A percentile compares a stretch with the other conserved stretches of the same genome.
These are phyloP conservation scores for Illadopsis cleaveri DNA, from an alignment of 2,113 vertebrate genomes.

Conservation along the genomic window DNA sequence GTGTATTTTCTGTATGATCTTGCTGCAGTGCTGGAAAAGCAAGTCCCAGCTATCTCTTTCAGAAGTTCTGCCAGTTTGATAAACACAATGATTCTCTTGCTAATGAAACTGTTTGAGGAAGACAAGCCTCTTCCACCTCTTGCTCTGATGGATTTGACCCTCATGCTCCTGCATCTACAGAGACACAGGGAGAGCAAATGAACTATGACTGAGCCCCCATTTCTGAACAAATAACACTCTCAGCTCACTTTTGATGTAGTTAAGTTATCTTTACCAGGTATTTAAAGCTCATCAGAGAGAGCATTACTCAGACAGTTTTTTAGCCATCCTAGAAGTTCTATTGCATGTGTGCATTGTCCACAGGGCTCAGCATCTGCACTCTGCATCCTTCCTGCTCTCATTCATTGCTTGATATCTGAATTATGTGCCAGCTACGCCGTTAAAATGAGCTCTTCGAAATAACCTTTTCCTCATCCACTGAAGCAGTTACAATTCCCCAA, in stretches of 20 bases:
- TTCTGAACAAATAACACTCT: background rate
- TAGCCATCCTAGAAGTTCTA: background rate
- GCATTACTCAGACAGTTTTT: background rate
- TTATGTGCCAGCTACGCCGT: background rate
- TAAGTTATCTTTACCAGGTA: background rate
- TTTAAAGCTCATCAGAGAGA: background rate
- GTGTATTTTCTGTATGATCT: background rate
- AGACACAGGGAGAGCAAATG: background rate
- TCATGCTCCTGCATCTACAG: background rate
- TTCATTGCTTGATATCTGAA: conserved; percentile 16
- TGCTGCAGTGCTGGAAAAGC: background rate
- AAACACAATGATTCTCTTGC: background rate
- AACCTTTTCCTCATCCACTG: conserved; percentile 25
- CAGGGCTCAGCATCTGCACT: background rate
- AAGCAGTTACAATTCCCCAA: conserved; percentile 41
- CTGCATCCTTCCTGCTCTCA: background rate
- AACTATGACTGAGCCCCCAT: background rate
- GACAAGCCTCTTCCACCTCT: background rate
- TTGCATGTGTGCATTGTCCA: background rate
- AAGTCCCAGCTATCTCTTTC: background rate
- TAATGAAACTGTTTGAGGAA: background rate
- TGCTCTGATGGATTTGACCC: background rate
- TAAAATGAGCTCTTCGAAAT: conserved; percentile 32
- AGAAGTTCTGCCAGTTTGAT: background rate
- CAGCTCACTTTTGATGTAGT: background rate